Percentiles rank a stretch among this genome's conserved stretches.
Conservation (phyloP, 1,140 invertebrate genomes). For the Eurosta solidaginis region DNA sequence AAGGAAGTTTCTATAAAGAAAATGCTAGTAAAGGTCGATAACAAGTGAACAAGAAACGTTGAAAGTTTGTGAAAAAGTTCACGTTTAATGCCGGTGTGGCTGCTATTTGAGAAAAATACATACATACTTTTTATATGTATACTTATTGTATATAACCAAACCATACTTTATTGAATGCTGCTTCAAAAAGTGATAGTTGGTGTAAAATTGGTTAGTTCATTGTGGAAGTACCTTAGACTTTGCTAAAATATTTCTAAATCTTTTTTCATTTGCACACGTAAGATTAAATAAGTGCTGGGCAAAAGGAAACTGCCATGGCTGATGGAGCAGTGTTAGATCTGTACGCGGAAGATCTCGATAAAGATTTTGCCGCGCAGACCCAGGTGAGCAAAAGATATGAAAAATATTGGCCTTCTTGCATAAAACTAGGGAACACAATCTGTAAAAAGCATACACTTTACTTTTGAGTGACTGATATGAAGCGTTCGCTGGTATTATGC, state of each 20-base stretch:
- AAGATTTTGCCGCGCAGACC: constrained; percentile 77
- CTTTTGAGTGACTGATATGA: background rate
- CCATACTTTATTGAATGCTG: constrained; percentile 11
- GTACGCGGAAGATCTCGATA: constrained; percentile 94
- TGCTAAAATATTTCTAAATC: too few species aligned
- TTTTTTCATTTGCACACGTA: background rate
- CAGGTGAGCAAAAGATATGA: constrained; percentile 66
- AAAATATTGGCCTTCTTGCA: too few species aligned
- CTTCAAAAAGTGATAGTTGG: background rate
- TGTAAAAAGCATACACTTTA: background rate
- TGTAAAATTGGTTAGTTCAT: background rate
- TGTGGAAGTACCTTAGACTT: too few species aligned
- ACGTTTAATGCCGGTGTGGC: constrained; percentile 7
- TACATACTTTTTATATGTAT: background rate
- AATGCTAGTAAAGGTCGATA: background rate
- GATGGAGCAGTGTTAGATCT: constrained; percentile 95
- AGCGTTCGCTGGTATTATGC: constrained; percentile 25
- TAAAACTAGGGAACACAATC: too few species aligned
- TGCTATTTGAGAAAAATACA: constrained; percentile 10
- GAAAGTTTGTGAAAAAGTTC: background rate
- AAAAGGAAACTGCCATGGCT: constrained; percentile 72
- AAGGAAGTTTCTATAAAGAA: background rate
- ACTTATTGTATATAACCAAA: too few species aligned
- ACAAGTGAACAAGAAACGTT: background rate
- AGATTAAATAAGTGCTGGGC: background rate